phyloP scores from a whole-genome alignment of 2,113 vertebrate species.

The Mystacornis crossleyi region DNA sequence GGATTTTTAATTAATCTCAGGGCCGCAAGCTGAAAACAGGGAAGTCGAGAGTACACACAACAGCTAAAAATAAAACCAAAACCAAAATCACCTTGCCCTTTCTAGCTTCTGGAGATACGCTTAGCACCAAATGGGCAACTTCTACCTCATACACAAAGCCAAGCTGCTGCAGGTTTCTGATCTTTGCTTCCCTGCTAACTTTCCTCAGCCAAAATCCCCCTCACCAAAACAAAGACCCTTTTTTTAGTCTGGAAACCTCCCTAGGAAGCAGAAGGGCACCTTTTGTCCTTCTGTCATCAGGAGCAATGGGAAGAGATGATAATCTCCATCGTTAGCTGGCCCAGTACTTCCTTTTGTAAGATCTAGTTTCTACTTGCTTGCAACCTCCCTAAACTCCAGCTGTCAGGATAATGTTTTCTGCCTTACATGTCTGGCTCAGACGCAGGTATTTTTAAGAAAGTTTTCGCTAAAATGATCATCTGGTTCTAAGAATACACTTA shows the following conservation, averaged over 20 bases:
- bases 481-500: neutral
- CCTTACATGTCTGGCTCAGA: neutral
- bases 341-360: neutral
- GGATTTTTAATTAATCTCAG: neutral
- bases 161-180: neutral
- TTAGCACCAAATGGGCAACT: neutral
- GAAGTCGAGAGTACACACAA: neutral
- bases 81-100: neutral
- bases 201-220: neutral
- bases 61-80: neutral
- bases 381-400: neutral
- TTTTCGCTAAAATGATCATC: neutral
- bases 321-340: neutral
- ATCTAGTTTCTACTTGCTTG: slow-evolving; percentile 38
- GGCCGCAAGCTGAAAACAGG: neutral
- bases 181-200: neutral
- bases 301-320: neutral
- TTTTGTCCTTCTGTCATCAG: slow-evolving; percentile 17
- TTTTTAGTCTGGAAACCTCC: neutral
- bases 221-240: neutral
- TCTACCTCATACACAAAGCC: neutral
- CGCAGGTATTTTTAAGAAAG: neutral
- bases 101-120: neutral
- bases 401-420: neutral
- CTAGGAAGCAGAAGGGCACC: slow-evolving; percentile 11